Conservation (phyloP, 2,113 vertebrate genomes). For the Brachyhypopomus occidentalis region DNA sequence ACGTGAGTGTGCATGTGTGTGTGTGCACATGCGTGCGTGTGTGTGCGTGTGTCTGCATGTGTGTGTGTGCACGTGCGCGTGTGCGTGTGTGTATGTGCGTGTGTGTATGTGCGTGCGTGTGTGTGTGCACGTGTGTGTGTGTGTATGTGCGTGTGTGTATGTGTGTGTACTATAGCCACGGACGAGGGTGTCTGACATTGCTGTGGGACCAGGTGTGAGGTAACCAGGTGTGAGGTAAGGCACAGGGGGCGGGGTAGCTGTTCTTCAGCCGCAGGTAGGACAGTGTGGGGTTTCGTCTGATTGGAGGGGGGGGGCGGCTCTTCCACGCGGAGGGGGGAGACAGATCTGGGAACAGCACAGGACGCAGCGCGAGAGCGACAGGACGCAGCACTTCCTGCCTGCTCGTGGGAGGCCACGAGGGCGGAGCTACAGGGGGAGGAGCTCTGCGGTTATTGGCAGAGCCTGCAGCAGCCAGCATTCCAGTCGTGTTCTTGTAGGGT, state of each 20-base stretch:
- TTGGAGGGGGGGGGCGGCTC: conserved; percentile 7
- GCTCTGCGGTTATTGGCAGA: not conserved
- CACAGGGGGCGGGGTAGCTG: not conserved
- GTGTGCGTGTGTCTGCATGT: not conserved
- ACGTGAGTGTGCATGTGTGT: no score
- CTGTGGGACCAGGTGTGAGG: not conserved
- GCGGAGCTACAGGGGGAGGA: not conserved
- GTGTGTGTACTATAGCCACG: conserved; percentile 14
- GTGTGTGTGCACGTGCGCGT: not conserved
- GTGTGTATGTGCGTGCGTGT: not conserved
- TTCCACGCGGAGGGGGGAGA: not conserved
- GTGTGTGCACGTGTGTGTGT: not conserved
- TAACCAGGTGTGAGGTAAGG: not conserved
- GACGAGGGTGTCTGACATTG: conserved; percentile 52
- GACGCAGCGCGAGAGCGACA: conserved; percentile 70
- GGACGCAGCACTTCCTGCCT: conserved; percentile 67
- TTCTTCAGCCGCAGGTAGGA: conserved; percentile 52
- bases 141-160: no score
- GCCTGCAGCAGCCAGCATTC: not conserved
- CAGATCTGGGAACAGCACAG: conserved; percentile 58
- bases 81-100: conserved; percentile 1
- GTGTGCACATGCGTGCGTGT: no score
- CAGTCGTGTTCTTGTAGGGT: conserved; percentile 17
- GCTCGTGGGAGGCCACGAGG: conserved; percentile 38
- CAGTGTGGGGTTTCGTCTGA: not conserved